Percentiles rank a stretch among this genome's conserved stretches.
Conservation (phyloP, 2,888 invertebrate genomes). For the Formica aserva region DNA sequence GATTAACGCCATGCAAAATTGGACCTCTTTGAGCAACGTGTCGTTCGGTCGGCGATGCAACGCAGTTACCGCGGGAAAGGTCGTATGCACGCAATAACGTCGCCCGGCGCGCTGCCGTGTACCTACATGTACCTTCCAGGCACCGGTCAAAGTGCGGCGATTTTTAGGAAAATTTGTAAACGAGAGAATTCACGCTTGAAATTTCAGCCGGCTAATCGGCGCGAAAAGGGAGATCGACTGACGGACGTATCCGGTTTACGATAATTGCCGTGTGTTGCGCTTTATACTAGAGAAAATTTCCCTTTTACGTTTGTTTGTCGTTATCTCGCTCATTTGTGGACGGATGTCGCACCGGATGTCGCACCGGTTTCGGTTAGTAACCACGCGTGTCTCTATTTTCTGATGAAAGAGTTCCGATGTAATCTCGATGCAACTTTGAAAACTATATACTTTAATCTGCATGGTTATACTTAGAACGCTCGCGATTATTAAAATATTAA, state of each 20-base stretch:
- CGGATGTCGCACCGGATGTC: background rate
- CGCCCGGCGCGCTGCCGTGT: constrained; percentile 61
- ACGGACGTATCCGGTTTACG: constrained; percentile 55
- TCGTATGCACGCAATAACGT: constrained; percentile 72
- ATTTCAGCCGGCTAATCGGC: constrained; percentile 48
- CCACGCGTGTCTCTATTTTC: background rate
- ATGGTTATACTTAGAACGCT: background rate
- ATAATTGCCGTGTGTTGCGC: constrained; percentile 50
- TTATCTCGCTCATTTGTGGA: constrained; percentile 47
- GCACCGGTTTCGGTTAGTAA: background rate
- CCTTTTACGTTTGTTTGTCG: constrained; percentile 37
- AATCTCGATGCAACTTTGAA: background rate
- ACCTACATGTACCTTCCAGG: constrained; percentile 50
- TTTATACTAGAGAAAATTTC: constrained; percentile 44
- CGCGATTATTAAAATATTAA: constrained; percentile 23
- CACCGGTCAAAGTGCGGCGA: constrained; percentile 67
- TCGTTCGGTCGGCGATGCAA: constrained; percentile 76
- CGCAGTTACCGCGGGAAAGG: constrained; percentile 76
- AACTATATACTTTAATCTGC: background rate
- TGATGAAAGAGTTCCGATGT: background rate
- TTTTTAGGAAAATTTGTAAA: constrained; percentile 71
- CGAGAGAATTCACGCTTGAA: constrained; percentile 69
- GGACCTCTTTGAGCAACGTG: constrained; percentile 80
- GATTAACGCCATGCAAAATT: constrained; percentile 81
- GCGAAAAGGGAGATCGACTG: constrained; percentile 42